These are phyloP conservation scores for Geococcyx californianus DNA, from an alignment of 2,113 vertebrate species.

Conservation along the genomic window DNA sequence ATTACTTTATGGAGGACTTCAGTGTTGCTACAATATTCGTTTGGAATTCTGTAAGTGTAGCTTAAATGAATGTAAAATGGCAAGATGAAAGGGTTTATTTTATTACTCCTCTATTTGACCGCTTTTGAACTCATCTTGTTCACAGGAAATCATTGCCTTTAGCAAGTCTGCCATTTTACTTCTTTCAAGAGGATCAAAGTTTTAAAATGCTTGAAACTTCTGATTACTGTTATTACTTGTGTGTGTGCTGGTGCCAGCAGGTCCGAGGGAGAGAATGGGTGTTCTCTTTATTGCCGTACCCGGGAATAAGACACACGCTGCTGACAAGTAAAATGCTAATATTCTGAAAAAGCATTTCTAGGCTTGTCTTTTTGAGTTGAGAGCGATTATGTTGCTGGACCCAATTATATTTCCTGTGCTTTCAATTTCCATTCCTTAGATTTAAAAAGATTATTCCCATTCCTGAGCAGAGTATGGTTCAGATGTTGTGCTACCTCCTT, in stretches of 20 bases:
- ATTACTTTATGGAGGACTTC: slow-evolving; percentile 51
- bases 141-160: slow-evolving; percentile 46
- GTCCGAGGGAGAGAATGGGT: neutral
- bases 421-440: slow-evolving; percentile 67
- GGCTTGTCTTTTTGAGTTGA: neutral
- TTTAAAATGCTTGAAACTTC: slow-evolving; percentile 60
- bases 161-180: slow-evolving; percentile 40
- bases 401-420: neutral
- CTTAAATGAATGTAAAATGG: slow-evolving; percentile 58
- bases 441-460: slow-evolving; percentile 94
- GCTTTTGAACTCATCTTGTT: slow-evolving; percentile 11
- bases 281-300: neutral
- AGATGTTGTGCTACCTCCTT: slow-evolving; percentile 90
- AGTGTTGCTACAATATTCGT: neutral
- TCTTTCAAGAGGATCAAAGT: slow-evolving; percentile 67
- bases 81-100: slow-evolving; percentile 67
- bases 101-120: slow-evolving; percentile 61
- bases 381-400: neutral
- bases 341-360: neutral
- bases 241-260: neutral
- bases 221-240: slow-evolving; percentile 59
- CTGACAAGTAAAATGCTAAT: neutral
- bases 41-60: slow-evolving; percentile 51
- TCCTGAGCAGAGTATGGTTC: slow-evolving; percentile 92
- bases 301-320: neutral